Base-by-base conservation (phyloP, 2,113 vertebrate species). In the Genyomyrus donnyi region DNA sequence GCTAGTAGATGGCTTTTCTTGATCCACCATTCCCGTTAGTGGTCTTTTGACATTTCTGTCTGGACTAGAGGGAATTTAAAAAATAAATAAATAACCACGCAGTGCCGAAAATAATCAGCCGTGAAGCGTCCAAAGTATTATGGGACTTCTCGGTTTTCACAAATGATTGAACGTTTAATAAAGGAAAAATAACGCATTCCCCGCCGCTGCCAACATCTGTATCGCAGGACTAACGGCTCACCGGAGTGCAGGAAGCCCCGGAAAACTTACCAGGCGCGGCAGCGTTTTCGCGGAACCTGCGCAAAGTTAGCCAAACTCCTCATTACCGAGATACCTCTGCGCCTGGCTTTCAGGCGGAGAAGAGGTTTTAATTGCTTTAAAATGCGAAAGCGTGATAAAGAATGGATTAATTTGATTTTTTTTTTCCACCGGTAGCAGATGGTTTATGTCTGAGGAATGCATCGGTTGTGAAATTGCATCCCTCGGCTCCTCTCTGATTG, bases 391-490 rank as follows among this genome's bases (percentile, higher is more conserved):
- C 96, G 96, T 97, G 96, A 96, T 97, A 58, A 97, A 97, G 97
- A 97, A 97, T 97, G 96, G 97, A 97, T 97, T 97, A 96, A 97
- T 97, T 97, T 97, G 97, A 97, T 97, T 97, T 97, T 97, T 96
- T 96, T 96, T 97, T 97, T 98, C 97, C 98, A 99, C 98, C 98
- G 99, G 98, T 98, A 99, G 98, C 98, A 99, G 98, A 99, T 99
- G 98, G 98, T 99, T 99, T 99, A 99, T 99, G 98, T 99, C 98
- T 98, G 96, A 97, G 96, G 96, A 97, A 96, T 96, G 96, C 96
- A 97, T 96, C 95, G 96, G 96, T 97, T 97, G 96, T 97, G 96
- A 97, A 97, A 97, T 97, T 96, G 96, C 96, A 96, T 97, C 96
- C 97, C 97, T 53, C 94, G 96, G 96, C 97, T 97, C 96, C 94